These are phyloP conservation scores for Lasaia peninsularis DNA, from an alignment of 1,140 invertebrate species.

Conservation along the genomic window DNA sequence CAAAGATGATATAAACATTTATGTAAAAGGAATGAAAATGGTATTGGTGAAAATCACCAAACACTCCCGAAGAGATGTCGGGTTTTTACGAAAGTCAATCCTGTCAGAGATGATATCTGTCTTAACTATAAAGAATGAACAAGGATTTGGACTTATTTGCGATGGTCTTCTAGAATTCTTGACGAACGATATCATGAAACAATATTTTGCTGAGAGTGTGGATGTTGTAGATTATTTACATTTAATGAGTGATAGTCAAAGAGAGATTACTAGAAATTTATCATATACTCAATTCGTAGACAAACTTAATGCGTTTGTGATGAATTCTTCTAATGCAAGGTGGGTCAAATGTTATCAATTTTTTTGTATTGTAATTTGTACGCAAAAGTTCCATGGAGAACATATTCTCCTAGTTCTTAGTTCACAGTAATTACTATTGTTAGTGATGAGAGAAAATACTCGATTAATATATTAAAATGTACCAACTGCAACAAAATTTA, in stretches of 20 bases:
- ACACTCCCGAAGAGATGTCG: constrained; percentile 22
- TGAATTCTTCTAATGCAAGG: constrained; percentile 1
- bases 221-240: constrained; percentile 48
- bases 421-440: too few relatives aligned
- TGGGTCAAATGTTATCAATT: background rate
- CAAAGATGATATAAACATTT: constrained; percentile 35
- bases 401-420: too few relatives aligned
- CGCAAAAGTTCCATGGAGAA: too few relatives aligned
- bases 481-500: too few relatives aligned
- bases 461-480: too few relatives aligned
- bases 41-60: constrained; percentile 42
- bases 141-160: constrained; percentile 34
- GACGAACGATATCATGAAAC: constrained; percentile 34
- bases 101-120: constrained; percentile 43
- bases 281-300: constrained; percentile 31
- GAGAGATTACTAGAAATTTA: constrained; percentile 13
- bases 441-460: too few relatives aligned
- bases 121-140: constrained; percentile 44
- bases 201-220: constrained; percentile 37
- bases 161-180: constrained; percentile 39
- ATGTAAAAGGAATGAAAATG: constrained; percentile 36
- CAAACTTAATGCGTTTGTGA: constrained; percentile 28
- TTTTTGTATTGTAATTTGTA: background rate
- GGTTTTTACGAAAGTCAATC: constrained; percentile 34
- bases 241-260: constrained; percentile 29